These are phyloP conservation scores for Helostoma temminkii DNA, from an alignment of 2,797 vertebrate genomes.

Conservation along the genomic window DNA sequence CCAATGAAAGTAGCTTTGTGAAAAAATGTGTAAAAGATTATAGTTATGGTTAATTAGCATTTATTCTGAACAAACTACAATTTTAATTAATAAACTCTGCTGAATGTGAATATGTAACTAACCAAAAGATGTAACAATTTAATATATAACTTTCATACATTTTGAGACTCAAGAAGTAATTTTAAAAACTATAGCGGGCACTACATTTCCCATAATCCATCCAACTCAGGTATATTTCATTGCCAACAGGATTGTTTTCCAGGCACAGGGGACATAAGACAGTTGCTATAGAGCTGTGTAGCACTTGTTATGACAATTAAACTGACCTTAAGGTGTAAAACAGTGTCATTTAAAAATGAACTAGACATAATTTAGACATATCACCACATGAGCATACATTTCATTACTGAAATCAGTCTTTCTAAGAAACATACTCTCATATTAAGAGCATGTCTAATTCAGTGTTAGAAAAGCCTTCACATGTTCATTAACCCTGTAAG, in stretches of 20 bases:
- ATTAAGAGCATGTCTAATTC: neutral
- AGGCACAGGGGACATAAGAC: neutral
- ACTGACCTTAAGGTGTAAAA: neutral
- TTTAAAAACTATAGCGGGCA: neutral
- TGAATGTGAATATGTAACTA: neutral
- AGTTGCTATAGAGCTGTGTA: neutral
- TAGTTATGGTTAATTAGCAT: neutral
- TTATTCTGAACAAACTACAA: neutral
- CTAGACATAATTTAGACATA: neutral
- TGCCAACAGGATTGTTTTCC: neutral
- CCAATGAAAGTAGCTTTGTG: neutral
- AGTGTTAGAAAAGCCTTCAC: neutral
- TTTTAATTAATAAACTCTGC: neutral
- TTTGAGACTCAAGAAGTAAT: neutral
- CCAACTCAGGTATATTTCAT: neutral
- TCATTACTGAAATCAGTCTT: neutral
- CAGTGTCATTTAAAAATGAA: neutral
- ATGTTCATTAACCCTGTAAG: neutral
- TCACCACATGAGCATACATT: neutral
- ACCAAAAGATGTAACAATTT: neutral
- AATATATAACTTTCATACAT: neutral
- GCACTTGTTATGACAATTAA: neutral
- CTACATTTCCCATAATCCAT: neutral
- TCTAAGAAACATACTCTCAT: neutral
- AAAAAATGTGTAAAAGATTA: too few relatives aligned